Conservation (phyloP, 2,113 vertebrate species). For the Pantherophis guttatus region DNA sequence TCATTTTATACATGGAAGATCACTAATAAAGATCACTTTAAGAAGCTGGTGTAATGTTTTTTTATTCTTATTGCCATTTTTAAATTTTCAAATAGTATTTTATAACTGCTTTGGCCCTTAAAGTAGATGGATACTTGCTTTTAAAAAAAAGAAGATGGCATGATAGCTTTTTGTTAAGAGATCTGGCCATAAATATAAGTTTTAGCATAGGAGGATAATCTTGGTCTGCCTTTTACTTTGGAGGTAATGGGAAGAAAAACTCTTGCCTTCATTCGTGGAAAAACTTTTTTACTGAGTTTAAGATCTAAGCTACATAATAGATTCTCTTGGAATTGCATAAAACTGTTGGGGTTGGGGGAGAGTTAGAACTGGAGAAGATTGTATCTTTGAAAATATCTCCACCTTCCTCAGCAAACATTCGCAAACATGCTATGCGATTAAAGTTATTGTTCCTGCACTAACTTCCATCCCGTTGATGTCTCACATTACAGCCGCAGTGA, state of each 20-base stretch:
- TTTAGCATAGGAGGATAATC: background rate
- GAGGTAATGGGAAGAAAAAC: background rate
- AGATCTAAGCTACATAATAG: background rate
- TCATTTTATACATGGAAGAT: slow-evolving; percentile 56
- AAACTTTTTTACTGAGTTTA: background rate
- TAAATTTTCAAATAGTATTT: background rate
- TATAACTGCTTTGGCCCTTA: background rate
- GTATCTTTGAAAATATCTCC: background rate
- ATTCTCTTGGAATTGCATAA: background rate
- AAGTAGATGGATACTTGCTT: background rate
- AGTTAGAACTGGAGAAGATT: background rate
- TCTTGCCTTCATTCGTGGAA: background rate
- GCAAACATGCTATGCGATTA: background rate
- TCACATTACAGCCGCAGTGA: background rate
- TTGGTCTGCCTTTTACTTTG: background rate
- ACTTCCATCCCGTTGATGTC: background rate
- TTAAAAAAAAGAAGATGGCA: background rate
- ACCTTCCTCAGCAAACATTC: background rate
- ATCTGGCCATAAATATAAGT: background rate
- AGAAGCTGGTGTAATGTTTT: slow-evolving; percentile 22
- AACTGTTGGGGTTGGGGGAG: background rate
- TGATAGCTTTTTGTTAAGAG: background rate
- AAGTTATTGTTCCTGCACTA: background rate
- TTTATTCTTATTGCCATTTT: slow-evolving; percentile 23
- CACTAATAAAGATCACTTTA: slow-evolving; percentile 60